Conservation (phyloP, 2,888 invertebrate species). For the Agrochola macilenta region DNA sequence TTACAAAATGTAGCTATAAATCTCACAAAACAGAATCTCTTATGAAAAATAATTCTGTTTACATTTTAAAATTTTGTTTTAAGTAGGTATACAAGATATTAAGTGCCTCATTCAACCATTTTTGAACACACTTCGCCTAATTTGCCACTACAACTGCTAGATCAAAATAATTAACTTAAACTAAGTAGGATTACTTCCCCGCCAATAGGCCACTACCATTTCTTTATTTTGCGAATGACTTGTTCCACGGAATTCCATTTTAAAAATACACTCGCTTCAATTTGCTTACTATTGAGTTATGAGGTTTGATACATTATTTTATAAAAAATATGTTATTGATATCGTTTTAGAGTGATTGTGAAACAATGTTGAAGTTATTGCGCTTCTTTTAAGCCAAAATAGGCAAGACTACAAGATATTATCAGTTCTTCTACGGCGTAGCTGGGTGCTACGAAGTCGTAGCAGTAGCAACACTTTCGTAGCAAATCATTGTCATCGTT, state of each 20-base stretch:
- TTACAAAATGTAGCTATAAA: not conserved
- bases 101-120: no score
- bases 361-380: not conserved
- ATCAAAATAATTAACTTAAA: conserved; percentile 17
- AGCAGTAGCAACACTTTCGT: not conserved
- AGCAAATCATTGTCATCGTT: not conserved
- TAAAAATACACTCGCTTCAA: conserved; percentile 1
- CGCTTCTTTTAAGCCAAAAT: not conserved
- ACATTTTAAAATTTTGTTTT: not conserved
- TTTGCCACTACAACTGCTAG: not conserved
- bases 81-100: not conserved
- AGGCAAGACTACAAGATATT: not conserved
- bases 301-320: not conserved
- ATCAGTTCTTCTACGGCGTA: not conserved
- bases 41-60: no score
- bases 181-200: conserved; percentile 24
- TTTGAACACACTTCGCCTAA: not conserved
- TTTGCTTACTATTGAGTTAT: not conserved
- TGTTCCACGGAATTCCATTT: conserved; percentile 8
- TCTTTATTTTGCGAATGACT: conserved; percentile 9
- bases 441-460: not conserved
- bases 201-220: not conserved
- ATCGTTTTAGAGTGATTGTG: not conserved
- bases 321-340: not conserved
- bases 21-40: not conserved